Conservation (phyloP, 2,113 vertebrate genomes). For the Engystomops pustulosus region DNA sequence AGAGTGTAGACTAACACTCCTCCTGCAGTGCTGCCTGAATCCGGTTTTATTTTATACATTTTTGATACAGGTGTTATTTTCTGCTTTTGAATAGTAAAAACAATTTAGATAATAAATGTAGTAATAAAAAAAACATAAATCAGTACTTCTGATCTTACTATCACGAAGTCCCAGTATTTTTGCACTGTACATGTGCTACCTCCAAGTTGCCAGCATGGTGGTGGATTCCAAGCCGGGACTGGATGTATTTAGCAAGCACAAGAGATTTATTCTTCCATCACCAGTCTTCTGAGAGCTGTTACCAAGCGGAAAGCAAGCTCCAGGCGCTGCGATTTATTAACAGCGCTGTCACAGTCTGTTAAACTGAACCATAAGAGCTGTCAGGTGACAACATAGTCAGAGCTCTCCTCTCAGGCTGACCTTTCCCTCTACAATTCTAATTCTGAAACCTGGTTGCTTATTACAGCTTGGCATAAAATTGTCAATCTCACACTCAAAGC, state of each 20-base stretch:
- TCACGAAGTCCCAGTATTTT: background rate
- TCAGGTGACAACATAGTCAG: slow-evolving; percentile 50
- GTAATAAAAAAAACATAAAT: background rate
- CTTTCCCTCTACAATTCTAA: slow-evolving; percentile 19
- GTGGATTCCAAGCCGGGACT: background rate
- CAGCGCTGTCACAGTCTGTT: slow-evolving; percentile 53
- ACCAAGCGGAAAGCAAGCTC: slow-evolving; percentile 32
- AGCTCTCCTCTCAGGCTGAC: slow-evolving; percentile 43
- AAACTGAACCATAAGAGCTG: slow-evolving; percentile 47
- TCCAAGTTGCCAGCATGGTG: background rate
- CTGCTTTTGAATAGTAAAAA: too few species aligned
- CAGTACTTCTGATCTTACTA: background rate
- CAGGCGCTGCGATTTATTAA: slow-evolving; percentile 54
- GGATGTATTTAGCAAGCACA: slow-evolving; percentile 41
- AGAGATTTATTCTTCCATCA: slow-evolving; percentile 38
- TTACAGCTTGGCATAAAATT: slow-evolving; percentile 32
- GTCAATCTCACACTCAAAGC: slow-evolving; percentile 18
- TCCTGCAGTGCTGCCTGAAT: too few species aligned
- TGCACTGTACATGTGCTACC: background rate
- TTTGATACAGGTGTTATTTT: too few species aligned
- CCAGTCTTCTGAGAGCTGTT: slow-evolving; percentile 42
- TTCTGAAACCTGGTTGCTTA: slow-evolving; percentile 27
- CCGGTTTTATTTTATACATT: too few species aligned
- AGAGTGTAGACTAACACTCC: too few species aligned
- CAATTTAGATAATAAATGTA: too few species aligned